Percentiles rank a stretch among this genome's conserved stretches.
Conservation (phyloP, 2,888 invertebrate species). For the Drosophila neotestacea region DNA sequence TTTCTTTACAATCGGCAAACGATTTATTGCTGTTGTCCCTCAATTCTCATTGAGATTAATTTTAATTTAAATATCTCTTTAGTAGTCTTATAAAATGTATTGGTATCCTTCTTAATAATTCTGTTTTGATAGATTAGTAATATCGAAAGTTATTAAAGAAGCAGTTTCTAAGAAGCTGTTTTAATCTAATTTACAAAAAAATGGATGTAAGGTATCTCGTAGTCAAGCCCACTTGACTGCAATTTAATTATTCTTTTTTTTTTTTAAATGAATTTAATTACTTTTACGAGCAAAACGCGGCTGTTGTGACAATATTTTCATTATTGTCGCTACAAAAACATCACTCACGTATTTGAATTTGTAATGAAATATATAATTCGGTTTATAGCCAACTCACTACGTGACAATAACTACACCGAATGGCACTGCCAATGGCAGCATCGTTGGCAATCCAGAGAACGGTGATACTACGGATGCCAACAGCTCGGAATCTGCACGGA, state of each 20-base stretch:
- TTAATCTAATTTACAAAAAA: background rate
- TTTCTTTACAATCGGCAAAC: too few relatives aligned
- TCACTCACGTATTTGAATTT: conserved; percentile 34
- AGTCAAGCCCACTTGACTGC: background rate
- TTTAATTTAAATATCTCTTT: too few relatives aligned
- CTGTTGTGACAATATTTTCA: conserved; percentile 20
- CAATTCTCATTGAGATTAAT: too few relatives aligned
- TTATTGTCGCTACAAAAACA: conserved; percentile 15
- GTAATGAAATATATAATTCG: conserved; percentile 13
- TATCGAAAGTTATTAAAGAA: too few relatives aligned
- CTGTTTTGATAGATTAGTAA: too few relatives aligned
- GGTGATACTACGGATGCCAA: conserved; percentile 83
- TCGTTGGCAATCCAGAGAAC: conserved; percentile 53
- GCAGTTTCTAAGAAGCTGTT: too few relatives aligned
- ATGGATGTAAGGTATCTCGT: background rate
- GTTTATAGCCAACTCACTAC: conserved; percentile 84
- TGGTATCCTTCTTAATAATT: too few relatives aligned
- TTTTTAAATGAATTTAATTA: conserved; percentile 15
- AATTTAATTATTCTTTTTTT: background rate
- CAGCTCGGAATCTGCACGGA: conserved; percentile 85
- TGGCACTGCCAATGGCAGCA: conserved; percentile 81
- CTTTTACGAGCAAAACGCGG: conserved; percentile 1
- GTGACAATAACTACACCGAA: conserved; percentile 86
- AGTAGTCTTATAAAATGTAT: too few relatives aligned
- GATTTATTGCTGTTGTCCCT: too few relatives aligned